A percentile compares a stretch with the other conserved stretches of the same genome.
phyloP scores from a whole-genome alignment of 2,113 vertebrate species.

The Procavia capensis region DNA sequence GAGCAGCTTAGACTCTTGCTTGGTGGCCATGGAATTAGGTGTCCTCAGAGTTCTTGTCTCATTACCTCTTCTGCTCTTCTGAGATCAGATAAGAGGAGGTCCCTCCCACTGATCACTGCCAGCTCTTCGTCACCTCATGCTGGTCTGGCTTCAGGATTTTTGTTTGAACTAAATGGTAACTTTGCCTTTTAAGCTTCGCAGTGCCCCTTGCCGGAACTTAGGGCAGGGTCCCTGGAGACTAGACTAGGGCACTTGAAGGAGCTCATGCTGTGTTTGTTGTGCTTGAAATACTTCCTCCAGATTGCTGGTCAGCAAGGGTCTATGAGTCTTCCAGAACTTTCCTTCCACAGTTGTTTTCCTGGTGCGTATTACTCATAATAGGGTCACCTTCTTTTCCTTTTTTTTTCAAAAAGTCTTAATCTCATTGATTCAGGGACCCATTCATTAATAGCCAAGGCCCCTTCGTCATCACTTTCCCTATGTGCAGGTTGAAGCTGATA shows the following conservation, averaged over 20 bases:
- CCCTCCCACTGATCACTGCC: not conserved
- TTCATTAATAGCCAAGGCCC: not conserved
- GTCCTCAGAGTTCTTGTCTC: not conserved
- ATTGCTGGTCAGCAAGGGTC: not conserved
- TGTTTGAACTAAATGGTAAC: not conserved
- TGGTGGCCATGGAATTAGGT: not conserved
- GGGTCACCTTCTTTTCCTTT: not conserved
- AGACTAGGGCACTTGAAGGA: not conserved
- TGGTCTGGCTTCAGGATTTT: not conserved
- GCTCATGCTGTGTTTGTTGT: not conserved
- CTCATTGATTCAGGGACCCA: not conserved
- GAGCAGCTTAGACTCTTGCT: not conserved
- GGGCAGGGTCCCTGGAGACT: not conserved
- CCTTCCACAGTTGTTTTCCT: conserved; percentile 9
- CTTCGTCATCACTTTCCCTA: not conserved
- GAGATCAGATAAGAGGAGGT: not conserved
- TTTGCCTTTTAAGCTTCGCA: not conserved
- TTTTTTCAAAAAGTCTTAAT: conserved; percentile 54
- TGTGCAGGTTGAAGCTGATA: not conserved
- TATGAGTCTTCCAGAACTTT: not conserved
- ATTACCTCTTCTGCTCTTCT: not conserved
- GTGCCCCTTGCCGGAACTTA: not conserved
- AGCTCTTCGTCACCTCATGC: not conserved
- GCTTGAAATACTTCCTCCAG: conserved; percentile 1
- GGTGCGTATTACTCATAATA: not conserved